Base-by-base conservation (phyloP, 2,113 vertebrate species). In the Porphyrio hochstetteri region DNA sequence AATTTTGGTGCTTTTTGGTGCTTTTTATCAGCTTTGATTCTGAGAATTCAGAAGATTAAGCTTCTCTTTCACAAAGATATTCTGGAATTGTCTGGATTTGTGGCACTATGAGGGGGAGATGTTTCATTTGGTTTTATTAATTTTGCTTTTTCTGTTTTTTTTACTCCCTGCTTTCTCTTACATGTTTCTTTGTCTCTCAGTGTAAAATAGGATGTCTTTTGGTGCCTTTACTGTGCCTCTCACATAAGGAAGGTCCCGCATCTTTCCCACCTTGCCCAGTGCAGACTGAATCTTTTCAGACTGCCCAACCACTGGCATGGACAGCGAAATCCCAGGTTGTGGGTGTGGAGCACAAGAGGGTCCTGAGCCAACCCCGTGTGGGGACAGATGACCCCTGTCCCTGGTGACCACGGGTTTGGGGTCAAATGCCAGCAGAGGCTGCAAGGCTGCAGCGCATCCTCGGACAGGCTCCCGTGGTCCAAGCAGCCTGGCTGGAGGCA, bases 391-490 rank as follows among this genome's bases (percentile, higher is more conserved):
- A 68, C 33, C 5, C 3, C 46, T 8, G 40, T 56, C 27, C 46
- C 52, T 50, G 23, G n/a, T 64, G 72, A 59, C 61, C 1, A 1
- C 16, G 11, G n/a, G 25, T 46, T 71, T 60, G 52, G 33, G 56
- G 29, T 53, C 78, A 64, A 57, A 40, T 0, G 1, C 31, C 40
- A 57, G 48, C 55, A 75, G 74, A 84, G 31, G 29, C 64, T 91
- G 28, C 27, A 64, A 38, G 52, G 38, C 40, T 71, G 38, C n/a
- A 42, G 29, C 21, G 6, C 0, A 0, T 76, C 27, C 44, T 70
- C 50, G 27, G 68, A n/a, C 16, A 21, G 0, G 4, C 27, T 69
- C 55, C 55, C 0, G 2, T 1, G 1, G 18, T 44, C 20, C 5
- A 9, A 38, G 42, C 24, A 79, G 48, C 29, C n/a, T 42, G 36